A percentile compares a stretch with the other conserved stretches of the same genome.
Conservation (phyloP, 2,888 invertebrate species). For the Meta bourneti region DNA sequence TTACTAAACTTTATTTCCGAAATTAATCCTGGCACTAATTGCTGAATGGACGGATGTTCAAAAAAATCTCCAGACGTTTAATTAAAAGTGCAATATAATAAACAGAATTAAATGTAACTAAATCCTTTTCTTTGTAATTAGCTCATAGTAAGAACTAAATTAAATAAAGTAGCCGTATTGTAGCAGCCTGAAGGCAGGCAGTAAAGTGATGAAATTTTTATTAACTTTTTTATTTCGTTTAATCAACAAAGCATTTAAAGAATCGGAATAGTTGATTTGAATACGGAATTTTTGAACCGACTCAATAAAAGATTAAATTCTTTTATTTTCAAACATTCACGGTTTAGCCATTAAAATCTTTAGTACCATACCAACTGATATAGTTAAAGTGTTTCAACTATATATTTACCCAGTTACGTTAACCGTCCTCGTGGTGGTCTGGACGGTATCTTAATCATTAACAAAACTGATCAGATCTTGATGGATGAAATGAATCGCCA, state of each 20-base stretch:
- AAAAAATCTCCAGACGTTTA: not conserved
- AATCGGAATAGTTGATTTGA: not conserved
- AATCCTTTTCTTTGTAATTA: not conserved
- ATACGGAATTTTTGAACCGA: not conserved
- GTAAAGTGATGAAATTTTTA: not conserved
- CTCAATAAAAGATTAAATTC: not conserved
- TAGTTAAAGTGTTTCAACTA: too few species aligned
- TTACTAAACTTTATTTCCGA: too few species aligned
- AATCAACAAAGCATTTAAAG: not conserved
- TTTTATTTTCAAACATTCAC: not conserved
- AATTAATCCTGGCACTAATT: not conserved
- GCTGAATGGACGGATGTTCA: not conserved
- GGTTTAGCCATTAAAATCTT: too few species aligned
- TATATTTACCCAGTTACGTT: too few species aligned
- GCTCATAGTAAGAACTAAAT: not conserved
- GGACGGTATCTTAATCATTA: too few species aligned
- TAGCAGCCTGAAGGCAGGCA: not conserved
- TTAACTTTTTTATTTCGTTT: not conserved
- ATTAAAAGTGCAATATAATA: not conserved
- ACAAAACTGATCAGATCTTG: too few species aligned
- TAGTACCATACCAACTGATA: too few species aligned
- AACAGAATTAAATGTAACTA: not conserved
- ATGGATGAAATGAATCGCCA: too few species aligned
- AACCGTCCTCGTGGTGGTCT: too few species aligned
- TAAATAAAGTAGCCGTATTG: not conserved